Evolutionary conservation across 2,797 vertebrate genomes (phyloP).

Genomic region (Halcyon chelicuti): DNA sequence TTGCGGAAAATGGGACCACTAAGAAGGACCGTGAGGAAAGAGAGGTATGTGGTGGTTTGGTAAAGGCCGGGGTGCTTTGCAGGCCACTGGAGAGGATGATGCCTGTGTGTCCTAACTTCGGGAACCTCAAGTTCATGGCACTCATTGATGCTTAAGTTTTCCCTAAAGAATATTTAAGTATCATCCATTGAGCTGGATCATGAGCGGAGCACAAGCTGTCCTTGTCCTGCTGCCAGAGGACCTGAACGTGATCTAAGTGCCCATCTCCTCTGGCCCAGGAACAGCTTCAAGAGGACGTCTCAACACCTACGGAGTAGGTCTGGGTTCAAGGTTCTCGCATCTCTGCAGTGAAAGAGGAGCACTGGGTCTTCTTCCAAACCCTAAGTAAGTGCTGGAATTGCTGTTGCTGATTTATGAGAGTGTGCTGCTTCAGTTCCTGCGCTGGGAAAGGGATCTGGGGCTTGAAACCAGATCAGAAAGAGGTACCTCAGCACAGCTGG

Average conservation of each 20-base stretch:
- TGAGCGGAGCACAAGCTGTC: not conserved
- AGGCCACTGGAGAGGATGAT: not conserved
- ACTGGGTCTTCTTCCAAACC: not conserved
- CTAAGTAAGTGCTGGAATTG: not conserved
- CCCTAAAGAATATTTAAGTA: not conserved
- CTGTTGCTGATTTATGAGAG: conserved; percentile 16
- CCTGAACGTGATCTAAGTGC: accelerated
- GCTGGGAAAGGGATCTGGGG: conserved; percentile 22
- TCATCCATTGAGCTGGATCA: not conserved
- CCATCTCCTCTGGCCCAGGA: not conserved
- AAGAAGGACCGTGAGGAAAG: not conserved
- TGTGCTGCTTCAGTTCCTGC: conserved; percentile 21
- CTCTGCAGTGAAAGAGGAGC: not conserved
- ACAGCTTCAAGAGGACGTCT: not conserved
- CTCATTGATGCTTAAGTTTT: not conserved
- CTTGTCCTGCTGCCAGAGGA: not conserved
- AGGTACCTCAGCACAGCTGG: conserved; percentile 62
- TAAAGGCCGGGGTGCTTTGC: not conserved
- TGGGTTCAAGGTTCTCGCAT: not conserved
- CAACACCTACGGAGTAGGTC: not conserved
- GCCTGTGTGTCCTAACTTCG: not conserved
- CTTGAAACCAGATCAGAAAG: conserved; percentile 52
- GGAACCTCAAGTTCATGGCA: not conserved
- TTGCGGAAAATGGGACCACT: not conserved
- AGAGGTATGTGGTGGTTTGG: not conserved